A percentile compares a stretch with the other conserved stretches of the same genome.
Conservation (phyloP, 92 coral and sea anemone species). For the Porites evermanni region DNA sequence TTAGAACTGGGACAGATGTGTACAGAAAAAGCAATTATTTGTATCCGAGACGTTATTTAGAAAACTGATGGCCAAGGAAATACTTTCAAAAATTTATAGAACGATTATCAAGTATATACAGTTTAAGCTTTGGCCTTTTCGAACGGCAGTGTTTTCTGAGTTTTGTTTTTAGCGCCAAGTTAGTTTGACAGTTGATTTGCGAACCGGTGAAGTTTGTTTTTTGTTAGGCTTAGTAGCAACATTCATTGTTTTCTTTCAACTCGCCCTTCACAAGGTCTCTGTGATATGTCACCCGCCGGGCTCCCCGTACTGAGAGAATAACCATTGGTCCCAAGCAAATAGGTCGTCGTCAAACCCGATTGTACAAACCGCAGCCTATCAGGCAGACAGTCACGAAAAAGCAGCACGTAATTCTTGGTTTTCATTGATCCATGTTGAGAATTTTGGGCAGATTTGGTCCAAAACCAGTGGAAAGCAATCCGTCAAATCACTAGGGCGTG, state of each 20-base stretch:
- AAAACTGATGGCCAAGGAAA: slow-evolving; percentile 31
- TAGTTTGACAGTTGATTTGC: slow-evolving; percentile 45
- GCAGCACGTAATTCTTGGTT: slow-evolving; percentile 31
- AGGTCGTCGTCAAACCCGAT: slow-evolving; percentile 35
- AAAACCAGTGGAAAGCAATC: slow-evolving; percentile 24
- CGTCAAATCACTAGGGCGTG: slow-evolving; percentile 28
- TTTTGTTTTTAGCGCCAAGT: slow-evolving; percentile 39
- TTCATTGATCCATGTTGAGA: slow-evolving; percentile 5
- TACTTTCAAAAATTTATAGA: slow-evolving; percentile 17
- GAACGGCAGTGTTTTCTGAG: not conserved
- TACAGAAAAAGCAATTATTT: not conserved
- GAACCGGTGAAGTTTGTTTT: slow-evolving; percentile 52
- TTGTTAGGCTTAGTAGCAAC: slow-evolving; percentile 40
- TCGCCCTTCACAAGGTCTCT: slow-evolving; percentile 48
- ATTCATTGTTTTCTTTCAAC: slow-evolving; percentile 54
- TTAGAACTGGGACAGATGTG: slow-evolving; percentile 39
- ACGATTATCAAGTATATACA: not conserved
- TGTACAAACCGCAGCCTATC: slow-evolving; percentile 44
- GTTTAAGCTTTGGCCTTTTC: not conserved
- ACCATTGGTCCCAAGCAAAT: slow-evolving; percentile 29
- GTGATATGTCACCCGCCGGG: slow-evolving; percentile 39
- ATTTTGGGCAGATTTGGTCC: not conserved
- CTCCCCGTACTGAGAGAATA: slow-evolving; percentile 26
- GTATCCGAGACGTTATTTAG: slow-evolving; percentile 22
- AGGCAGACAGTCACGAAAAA: slow-evolving; percentile 4